These are phyloP conservation scores for Mormyrus hasselquistii DNA, from an alignment of 2,797 vertebrate species.

Conservation along the genomic window DNA sequence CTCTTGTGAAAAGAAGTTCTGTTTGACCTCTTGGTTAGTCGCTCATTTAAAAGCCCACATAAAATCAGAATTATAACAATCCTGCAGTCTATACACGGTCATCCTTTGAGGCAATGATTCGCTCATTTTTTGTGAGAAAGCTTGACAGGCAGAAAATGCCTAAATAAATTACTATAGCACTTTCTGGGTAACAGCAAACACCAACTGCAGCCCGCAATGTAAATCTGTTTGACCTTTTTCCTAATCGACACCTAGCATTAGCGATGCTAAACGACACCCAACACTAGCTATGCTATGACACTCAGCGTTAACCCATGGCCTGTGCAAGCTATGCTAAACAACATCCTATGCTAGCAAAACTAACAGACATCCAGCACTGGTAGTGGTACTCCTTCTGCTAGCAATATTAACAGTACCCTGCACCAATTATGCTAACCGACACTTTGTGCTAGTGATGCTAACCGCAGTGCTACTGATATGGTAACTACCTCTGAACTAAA, in stretches of 20 bases:
- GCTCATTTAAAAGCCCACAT: not conserved
- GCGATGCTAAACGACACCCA: not conserved
- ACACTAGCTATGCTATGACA: not conserved
- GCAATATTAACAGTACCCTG: not conserved
- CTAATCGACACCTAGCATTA: not conserved
- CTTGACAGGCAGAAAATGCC: not conserved
- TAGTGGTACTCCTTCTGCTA: not conserved
- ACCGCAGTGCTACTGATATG: not conserved
- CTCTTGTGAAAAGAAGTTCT: not conserved
- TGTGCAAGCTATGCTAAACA: not conserved
- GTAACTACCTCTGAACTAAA: not conserved
- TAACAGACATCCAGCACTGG: not conserved
- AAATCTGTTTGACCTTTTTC: not conserved
- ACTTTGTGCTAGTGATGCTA: not conserved
- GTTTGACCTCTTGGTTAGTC: not conserved
- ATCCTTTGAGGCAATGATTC: not conserved
- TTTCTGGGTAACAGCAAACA: not conserved
- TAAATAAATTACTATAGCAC: not conserved
- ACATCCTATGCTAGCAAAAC: not conserved
- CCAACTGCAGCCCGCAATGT: not conserved
- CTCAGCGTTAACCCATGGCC: not conserved
- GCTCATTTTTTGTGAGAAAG: not conserved
- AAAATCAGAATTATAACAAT: not conserved
- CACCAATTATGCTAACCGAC: not conserved
- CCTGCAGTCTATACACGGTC: not conserved